These are phyloP conservation scores for Danaus plexippus DNA, from an alignment of 1,140 invertebrate genomes.

Conservation along the genomic window DNA sequence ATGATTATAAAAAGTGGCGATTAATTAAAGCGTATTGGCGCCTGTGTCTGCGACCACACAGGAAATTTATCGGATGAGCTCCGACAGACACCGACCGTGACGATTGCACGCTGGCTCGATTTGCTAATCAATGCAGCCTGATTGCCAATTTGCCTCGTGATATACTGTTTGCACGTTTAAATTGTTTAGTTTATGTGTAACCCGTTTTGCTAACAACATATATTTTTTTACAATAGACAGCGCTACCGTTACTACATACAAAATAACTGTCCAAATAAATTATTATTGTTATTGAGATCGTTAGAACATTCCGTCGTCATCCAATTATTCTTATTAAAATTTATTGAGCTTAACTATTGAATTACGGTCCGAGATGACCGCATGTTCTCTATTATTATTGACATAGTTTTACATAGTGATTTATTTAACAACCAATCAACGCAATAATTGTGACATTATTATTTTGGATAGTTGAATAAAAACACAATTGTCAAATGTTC, in stretches of 20 bases:
- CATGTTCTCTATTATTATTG: conserved; percentile 40
- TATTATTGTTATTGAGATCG: conserved; percentile 33
- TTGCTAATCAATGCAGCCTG: conserved; percentile 44
- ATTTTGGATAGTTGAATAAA: no score
- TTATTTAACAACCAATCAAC: conserved; percentile 27
- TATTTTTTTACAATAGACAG: neutral
- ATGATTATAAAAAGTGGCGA: conserved; percentile 42
- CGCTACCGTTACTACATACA: no score
- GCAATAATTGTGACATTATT: no score
- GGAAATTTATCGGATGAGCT: conserved; percentile 19
- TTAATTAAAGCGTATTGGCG: conserved; percentile 33
- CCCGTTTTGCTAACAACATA: neutral
- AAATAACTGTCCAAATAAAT: conserved; percentile 10
- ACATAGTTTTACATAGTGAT: conserved; percentile 48
- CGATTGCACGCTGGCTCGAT: conserved; percentile 16
- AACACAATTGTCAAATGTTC: no score
- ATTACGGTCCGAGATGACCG: conserved; percentile 39
- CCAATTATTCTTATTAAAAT: conserved; percentile 59
- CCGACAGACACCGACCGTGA: conserved; percentile 25
- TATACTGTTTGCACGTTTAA: conserved; percentile 43
- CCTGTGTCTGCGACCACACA: conserved; percentile 21
- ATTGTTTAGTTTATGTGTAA: conserved; percentile 25
- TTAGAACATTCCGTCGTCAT: conserved; percentile 41
- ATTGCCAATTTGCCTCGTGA: conserved; percentile 58
- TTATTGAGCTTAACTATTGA: conserved; percentile 51